Evolutionary conservation across 37 sponge, comb jelly and placozoan species (phyloP).

Genomic region (Mnemiopsis leidyi): DNA sequence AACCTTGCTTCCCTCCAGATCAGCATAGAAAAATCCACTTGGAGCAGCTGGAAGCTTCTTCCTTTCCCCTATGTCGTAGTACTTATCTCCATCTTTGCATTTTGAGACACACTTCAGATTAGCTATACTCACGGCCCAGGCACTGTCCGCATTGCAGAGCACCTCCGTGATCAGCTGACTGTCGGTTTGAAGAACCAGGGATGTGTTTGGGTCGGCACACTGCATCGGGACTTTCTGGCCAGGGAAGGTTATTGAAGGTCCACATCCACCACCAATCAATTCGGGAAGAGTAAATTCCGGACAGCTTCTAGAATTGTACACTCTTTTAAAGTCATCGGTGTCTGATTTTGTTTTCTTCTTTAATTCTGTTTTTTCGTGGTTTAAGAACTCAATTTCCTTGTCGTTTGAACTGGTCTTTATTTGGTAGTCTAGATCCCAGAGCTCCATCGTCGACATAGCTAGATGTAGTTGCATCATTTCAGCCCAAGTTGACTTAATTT

Average conservation of each 20-base stretch:
- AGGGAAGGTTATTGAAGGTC: not conserved
- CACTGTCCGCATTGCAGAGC: not conserved
- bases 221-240: not conserved
- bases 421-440: not conserved
- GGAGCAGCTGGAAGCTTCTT: not conserved
- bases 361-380: not conserved
- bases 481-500: not conserved
- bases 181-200: not conserved
- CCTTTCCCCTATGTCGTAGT: conserved; percentile 1
- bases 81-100: not conserved
- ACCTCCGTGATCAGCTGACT: not conserved
- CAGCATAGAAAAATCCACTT: not conserved
- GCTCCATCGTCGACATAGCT: not conserved
- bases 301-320: not conserved
- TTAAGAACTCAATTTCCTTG: not conserved
- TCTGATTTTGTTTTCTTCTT: not conserved
- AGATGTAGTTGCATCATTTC: not conserved
- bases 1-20: not conserved
- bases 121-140: not conserved
- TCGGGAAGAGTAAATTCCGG: not conserved
- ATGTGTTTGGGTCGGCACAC: not conserved
- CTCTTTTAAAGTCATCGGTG: not conserved
- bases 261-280: not conserved
- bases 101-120: not conserved
- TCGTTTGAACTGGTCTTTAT: not conserved